These are phyloP conservation scores for Adelphocoris suturalis DNA, from an alignment of 2,888 invertebrate genomes.

Conservation along the genomic window DNA sequence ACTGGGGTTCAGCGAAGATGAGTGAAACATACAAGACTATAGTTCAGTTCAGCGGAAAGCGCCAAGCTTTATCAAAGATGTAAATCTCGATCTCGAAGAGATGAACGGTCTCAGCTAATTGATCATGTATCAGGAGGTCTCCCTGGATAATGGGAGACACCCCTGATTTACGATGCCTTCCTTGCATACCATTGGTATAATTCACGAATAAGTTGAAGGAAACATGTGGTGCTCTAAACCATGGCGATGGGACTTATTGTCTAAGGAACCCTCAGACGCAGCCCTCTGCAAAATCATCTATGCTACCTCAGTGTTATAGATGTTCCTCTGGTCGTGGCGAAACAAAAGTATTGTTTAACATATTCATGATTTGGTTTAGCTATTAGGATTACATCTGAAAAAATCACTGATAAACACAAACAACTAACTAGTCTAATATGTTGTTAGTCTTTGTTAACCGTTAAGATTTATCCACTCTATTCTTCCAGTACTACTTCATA, in stretches of 20 bases:
- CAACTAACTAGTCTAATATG: too few species aligned
- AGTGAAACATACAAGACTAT: background rate
- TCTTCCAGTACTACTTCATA: too few species aligned
- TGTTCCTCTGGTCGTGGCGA: too few species aligned
- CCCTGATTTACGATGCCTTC: background rate
- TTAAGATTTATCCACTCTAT: too few species aligned
- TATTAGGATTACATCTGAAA: too few species aligned
- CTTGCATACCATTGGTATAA: background rate
- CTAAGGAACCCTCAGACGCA: background rate
- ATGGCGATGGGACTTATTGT: background rate
- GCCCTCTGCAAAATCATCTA: too few species aligned
- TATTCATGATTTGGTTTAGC: too few species aligned
- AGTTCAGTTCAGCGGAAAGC: background rate
- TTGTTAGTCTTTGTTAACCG: too few species aligned
- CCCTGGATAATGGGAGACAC: background rate
- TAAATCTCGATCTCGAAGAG: constrained; percentile 39
- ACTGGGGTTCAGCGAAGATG: background rate
- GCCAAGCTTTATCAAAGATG: constrained; percentile 29
- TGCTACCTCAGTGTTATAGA: too few species aligned
- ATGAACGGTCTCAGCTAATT: constrained; percentile 37
- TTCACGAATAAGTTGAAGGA: background rate
- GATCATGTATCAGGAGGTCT: constrained; percentile 24
- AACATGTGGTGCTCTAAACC: constrained; percentile 10
- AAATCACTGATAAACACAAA: too few species aligned
- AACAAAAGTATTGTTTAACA: too few species aligned